Base-by-base conservation (phyloP, 2,113 vertebrate genomes). In the Crotalus helleri region DNA sequence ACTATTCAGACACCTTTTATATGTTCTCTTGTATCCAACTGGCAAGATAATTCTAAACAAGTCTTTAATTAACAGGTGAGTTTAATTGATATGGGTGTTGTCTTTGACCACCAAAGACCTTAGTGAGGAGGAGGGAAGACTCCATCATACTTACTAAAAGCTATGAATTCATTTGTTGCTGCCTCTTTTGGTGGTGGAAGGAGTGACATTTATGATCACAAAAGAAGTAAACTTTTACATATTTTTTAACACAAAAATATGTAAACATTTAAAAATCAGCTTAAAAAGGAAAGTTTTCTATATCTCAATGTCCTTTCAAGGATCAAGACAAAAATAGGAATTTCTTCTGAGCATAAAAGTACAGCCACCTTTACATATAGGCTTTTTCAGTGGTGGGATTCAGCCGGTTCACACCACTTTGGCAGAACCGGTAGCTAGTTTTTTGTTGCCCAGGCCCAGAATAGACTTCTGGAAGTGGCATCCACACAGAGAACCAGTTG, bases 41-140 rank as follows among this genome's bases (percentile, higher is more conserved):
- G 97, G 96, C 96, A 96, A 97, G 94, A 94, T 96, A 96, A 96
- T 96, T 97, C 94, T 93, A 97, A 97, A 96, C 96, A 97, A 96
- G 95, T 94, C 97, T 98, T 98, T 98, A 98, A 98, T 98, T 98
- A 98, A 96, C 97, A 97, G 97, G 97, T 98, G 96, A 97, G 92
- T 97, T 97, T 97, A 98, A 98, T 95, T 98, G 97, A 96, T 97
- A 98, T 53, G 95, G 96, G 96, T 95, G 91, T 96, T 97, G 97
- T 95, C 96, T 96, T 92, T 93, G 96, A 97, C 96, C 90, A 94
- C 93, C 94, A 97, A 94, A 93, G 94, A 93, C 95, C 95, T 95
- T 92, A 89, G 51, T 92, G 92, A 96, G 93, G 90, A 95, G 61
- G 85, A 39, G 23, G 95, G 95, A 97, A 91, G 59, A 94, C 57